Evolutionary conservation across 1,140 invertebrate genomes (phyloP).

Genomic region (Musca domestica): DNA sequence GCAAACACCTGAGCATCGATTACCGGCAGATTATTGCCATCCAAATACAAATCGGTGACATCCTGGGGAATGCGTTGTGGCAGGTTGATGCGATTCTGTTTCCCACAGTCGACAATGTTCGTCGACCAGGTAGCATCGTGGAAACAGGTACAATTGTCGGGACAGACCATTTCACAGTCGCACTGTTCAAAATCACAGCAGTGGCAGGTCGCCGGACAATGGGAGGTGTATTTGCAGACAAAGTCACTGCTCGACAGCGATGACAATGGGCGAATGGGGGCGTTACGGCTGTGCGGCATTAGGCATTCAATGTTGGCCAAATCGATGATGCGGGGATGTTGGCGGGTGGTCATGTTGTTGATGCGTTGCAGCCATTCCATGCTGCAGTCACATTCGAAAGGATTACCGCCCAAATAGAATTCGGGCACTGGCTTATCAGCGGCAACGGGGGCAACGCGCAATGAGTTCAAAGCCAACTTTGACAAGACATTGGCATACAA

Average conservation of each 20-base stretch:
- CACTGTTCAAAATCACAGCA: slow-evolving; percentile 87
- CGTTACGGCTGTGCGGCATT: slow-evolving; percentile 72
- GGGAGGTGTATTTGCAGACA: slow-evolving; percentile 76
- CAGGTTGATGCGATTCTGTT: slow-evolving; percentile 65
- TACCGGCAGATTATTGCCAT: slow-evolving; percentile 78
- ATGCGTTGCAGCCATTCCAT: slow-evolving; percentile 86
- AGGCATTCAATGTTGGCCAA: slow-evolving; percentile 78
- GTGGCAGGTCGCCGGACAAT: slow-evolving; percentile 79
- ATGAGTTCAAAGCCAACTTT: slow-evolving; percentile 73
- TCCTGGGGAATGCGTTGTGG: slow-evolving; percentile 81
- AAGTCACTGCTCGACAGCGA: slow-evolving; percentile 73
- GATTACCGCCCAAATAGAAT: slow-evolving; percentile 83
- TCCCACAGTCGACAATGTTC: slow-evolving; percentile 78
- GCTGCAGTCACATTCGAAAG: slow-evolving; percentile 83
- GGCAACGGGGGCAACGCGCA: slow-evolving; percentile 67
- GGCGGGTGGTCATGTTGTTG: slow-evolving; percentile 67
- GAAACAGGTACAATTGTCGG: slow-evolving; percentile 81
- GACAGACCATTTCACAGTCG: slow-evolving; percentile 82
- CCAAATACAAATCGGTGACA: slow-evolving; percentile 86
- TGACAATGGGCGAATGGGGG: slow-evolving; percentile 68
- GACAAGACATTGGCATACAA: slow-evolving; percentile 79
- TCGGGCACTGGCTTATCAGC: slow-evolving; percentile 67
- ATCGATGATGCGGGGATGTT: slow-evolving; percentile 80
- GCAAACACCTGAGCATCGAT: slow-evolving; percentile 81
- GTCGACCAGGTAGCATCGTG: slow-evolving; percentile 83